These are phyloP conservation scores for Drosophila koepferae DNA, from an alignment of 2,888 invertebrate species.

Conservation along the genomic window DNA sequence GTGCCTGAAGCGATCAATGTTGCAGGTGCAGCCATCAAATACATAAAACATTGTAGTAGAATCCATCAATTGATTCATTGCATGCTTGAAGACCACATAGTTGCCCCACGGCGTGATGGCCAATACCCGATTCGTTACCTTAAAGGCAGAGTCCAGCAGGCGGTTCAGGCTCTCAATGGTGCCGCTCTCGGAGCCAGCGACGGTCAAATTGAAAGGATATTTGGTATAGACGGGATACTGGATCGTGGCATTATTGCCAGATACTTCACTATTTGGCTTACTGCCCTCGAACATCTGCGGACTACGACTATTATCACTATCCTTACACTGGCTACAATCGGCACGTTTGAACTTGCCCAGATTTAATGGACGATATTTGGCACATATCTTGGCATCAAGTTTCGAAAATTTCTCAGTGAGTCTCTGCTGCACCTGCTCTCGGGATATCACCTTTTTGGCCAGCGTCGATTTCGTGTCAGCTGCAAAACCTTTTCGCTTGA, in stretches of 20 bases:
- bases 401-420: not conserved
- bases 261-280: not conserved
- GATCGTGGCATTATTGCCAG: not conserved
- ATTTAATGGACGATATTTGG: not conserved
- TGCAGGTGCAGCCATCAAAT: constrained; percentile 84
- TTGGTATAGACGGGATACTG: constrained; percentile 78
- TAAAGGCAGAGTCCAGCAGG: constrained; percentile 75
- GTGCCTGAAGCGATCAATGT: constrained; percentile 82
- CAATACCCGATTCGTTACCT: constrained; percentile 81
- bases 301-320: not conserved
- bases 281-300: not conserved
- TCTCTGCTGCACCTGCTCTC: not conserved
- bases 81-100: constrained; percentile 78
- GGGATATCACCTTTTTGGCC: not conserved
- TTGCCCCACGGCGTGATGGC: constrained; percentile 84
- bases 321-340: not conserved
- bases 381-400: constrained; percentile 12
- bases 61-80: not conserved
- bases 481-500: not conserved
- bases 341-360: not conserved
- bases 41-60: constrained; percentile 62
- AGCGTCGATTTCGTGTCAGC: not conserved
- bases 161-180: constrained; percentile 79
- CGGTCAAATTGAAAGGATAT: constrained; percentile 73
- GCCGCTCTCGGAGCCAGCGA: constrained; percentile 84